Base-by-base conservation (phyloP, 2,113 vertebrate species). In the Scartelaos histophorus region DNA sequence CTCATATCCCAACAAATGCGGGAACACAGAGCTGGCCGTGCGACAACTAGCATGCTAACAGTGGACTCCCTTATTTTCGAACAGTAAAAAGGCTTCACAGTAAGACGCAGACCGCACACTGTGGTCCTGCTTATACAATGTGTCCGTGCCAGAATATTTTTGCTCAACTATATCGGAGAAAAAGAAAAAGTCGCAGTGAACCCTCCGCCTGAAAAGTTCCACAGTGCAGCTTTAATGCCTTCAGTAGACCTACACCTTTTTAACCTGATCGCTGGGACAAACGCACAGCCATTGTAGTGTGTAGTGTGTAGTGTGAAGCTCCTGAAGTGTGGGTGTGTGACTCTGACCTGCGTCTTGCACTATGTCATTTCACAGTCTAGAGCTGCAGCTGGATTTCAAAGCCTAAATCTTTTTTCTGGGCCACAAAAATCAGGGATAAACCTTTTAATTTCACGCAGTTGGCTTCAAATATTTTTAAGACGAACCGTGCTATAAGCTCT, bases 351-450 rank as follows among this genome's bases (percentile, higher is more conserved):
- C 24, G 22, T 58, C 56, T 58, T 58, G 56, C 56, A 58, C 56
- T 58, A 25, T 10, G 13, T 25, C 3, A 25, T 34, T 29, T 34
- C 22, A 2, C 13, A 60, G 12, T 13, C 56, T 24, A 7, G 53
- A 21, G n/a, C 53, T 56, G 53, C 53, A 56, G 53, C 53, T 56
- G 62, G 67, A 56, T 68, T 72, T 67, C 7, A 80, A 87, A 79
- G 85, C 76, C 75, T 79, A 85, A 86, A 80, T 76, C 67, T 79
- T 84, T 29, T 78, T 84, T 85, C 67, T 71, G 70, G 53, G 82
- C 76, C 81, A 80, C 75, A 68, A 85, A 81, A 82, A 73, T 86
- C 88, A 90, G 86, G 88, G 86, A 90, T 76, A 66, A 38, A 68
- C 17, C 13, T 19, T 67, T 67, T 15, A 67, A 11, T 67, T 47